Percentiles rank a stretch among this genome's conserved stretches.
Conservation (phyloP, 2,113 vertebrate species). For the Dicrurus megarhynchus region DNA sequence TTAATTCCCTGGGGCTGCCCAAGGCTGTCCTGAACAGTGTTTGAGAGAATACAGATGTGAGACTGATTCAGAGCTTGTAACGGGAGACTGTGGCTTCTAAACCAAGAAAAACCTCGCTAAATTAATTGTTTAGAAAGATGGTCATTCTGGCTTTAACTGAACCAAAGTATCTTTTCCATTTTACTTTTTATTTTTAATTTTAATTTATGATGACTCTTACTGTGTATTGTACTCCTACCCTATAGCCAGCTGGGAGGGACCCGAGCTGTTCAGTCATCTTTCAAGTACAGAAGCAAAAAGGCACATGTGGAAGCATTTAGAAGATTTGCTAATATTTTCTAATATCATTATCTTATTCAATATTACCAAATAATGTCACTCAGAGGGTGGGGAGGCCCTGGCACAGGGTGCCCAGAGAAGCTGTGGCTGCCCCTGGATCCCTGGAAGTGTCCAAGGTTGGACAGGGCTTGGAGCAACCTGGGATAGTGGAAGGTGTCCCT, state of each 20-base stretch:
- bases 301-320: neutral
- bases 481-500: neutral
- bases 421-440: neutral
- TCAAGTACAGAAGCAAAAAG: neutral
- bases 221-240: neutral
- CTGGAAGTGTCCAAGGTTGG: neutral
- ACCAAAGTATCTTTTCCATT: neutral
- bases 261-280: neutral
- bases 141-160: neutral
- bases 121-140: neutral
- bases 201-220: neutral
- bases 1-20: neutral
- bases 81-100: neutral
- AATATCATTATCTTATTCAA: neutral
- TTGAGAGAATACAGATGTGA: neutral
- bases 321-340: neutral
- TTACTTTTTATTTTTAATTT: neutral
- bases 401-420: neutral
- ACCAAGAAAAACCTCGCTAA: neutral
- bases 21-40: neutral
- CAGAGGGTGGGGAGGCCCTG: neutral
- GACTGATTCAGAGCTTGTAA: neutral
- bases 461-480: rapidly evolving
- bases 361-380: neutral
- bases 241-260: neutral